Evolutionary conservation across 2,888 invertebrate genomes (phyloP).

Genomic region (Rotaria magnacalcarata): DNA sequence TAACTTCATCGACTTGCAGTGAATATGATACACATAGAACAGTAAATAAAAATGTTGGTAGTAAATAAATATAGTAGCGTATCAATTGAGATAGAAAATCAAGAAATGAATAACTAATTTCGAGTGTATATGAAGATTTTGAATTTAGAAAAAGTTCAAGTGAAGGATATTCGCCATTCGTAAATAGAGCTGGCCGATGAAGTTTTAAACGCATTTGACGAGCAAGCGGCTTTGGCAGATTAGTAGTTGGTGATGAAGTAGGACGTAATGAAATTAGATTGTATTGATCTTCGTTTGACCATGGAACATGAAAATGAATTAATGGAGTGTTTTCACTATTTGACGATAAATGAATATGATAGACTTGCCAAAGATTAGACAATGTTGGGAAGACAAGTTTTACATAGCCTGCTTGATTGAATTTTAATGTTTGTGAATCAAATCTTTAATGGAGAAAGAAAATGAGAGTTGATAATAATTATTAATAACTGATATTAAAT

Average conservation of each 20-base stretch:
- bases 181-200: background rate
- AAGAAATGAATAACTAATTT: constrained; percentile 6
- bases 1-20: background rate
- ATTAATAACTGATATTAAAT: too few relatives aligned
- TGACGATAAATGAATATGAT: background rate
- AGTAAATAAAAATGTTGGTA: constrained; percentile 19
- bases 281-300: constrained; percentile 22
- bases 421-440: background rate
- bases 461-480: too few relatives aligned
- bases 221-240: background rate
- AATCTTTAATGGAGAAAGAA: background rate
- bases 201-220: constrained; percentile 35
- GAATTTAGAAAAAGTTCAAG: constrained; percentile 14
- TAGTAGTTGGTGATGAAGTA: background rate
- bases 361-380: constrained; percentile 8
- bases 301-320: constrained; percentile 36
- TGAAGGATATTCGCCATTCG: background rate
- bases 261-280: background rate
- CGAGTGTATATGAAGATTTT: background rate
- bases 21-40: constrained; percentile 30
- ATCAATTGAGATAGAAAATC: constrained; percentile 4
- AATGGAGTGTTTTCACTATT: background rate
- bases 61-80: background rate
- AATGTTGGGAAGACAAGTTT: constrained; percentile 4
- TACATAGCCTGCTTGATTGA: background rate